These are phyloP conservation scores for Sycobia sp. DNA, from an alignment of 1,140 invertebrate genomes.

Conservation along the genomic window DNA sequence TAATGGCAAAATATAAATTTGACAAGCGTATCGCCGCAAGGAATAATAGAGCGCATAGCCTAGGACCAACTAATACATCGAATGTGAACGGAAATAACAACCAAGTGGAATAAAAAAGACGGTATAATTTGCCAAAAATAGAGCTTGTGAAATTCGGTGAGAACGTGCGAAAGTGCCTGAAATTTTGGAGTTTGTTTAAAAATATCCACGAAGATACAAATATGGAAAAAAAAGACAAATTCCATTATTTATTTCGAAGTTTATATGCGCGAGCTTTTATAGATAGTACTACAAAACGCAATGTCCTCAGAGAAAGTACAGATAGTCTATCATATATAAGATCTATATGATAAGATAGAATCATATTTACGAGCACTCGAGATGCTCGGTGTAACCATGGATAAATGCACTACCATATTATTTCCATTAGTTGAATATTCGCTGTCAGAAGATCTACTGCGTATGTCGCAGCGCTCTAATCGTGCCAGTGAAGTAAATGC, in stretches of 20 bases:
- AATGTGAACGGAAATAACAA: background rate
- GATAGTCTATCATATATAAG: too few relatives aligned
- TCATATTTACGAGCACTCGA: constrained; percentile 35
- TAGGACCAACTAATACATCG: background rate
- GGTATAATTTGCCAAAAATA: background rate
- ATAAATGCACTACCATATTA: constrained; percentile 44
- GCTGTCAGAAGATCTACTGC: constrained; percentile 43
- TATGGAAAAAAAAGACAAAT: constrained; percentile 25
- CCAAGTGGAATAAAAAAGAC: background rate
- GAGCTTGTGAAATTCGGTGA: constrained; percentile 4
- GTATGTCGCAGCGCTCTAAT: constrained; percentile 39
- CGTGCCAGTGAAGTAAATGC: background rate
- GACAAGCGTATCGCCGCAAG: background rate
- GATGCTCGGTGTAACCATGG: constrained; percentile 40
- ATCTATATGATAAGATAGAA: constrained; percentile 8
- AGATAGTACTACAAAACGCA: constrained; percentile 30
- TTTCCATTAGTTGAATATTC: constrained; percentile 48
- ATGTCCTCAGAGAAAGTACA: background rate
- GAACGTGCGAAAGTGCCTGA: constrained; percentile 2
- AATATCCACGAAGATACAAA: constrained; percentile 37
- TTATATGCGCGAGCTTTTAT: constrained; percentile 46
- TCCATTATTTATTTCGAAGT: constrained; percentile 31
- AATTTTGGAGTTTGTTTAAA: constrained; percentile 35
- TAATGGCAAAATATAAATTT: background rate
- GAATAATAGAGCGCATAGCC: background rate